Base-by-base conservation (phyloP, 53 echinoderm and acorn worm genomes). In the Apostichopus leukothele region DNA sequence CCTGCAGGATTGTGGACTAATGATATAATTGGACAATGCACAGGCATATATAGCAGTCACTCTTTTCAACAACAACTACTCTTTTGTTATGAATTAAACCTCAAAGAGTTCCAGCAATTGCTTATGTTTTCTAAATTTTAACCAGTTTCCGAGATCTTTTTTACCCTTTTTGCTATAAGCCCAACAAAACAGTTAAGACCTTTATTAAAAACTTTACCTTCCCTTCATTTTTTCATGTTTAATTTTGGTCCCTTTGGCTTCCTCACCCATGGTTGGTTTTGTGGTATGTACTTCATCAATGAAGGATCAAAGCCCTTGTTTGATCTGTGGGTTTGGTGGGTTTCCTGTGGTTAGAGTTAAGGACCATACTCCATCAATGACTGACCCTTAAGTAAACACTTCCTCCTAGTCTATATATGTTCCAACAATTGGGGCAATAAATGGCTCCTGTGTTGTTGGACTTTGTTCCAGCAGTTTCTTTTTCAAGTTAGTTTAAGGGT, bases 301-400 rank as follows among this genome's bases (percentile, higher is more conserved):
- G 63, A 16, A 63, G 63, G 16, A 13, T 63, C 63, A 63, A 63
- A 63, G 63, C 12, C 63, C 16, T 16, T 50, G 18, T 79, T 79
- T 79, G 79, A 51, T 79, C 14, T 51, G 79, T 79, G 79, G 79
- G 50, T 79, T 79, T 53, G 11, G 53, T 79, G 79, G 79, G 53
- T 79, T 79, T 79, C 79, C 79, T 79, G 79, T 79, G 79, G 79
- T 79, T 52, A 39, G 50, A 52, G 79, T 51, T 51, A 51, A 79
- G 79, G 79, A 53, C 53, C 79, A 79, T 53, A 79, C 12, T 52
- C 51, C 54, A 79, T n/a, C 51, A 11, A 52, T 18, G 53, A 79
- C 51, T 51, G 79, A 16, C 79, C 63, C 63, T 16, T 63, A 63
- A 6, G 63, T 63, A 63, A 63, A 63, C 16, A 63, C 63, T 63